Base-by-base conservation (phyloP, 2,113 vertebrate species). In the Fulmarus glacialis region DNA sequence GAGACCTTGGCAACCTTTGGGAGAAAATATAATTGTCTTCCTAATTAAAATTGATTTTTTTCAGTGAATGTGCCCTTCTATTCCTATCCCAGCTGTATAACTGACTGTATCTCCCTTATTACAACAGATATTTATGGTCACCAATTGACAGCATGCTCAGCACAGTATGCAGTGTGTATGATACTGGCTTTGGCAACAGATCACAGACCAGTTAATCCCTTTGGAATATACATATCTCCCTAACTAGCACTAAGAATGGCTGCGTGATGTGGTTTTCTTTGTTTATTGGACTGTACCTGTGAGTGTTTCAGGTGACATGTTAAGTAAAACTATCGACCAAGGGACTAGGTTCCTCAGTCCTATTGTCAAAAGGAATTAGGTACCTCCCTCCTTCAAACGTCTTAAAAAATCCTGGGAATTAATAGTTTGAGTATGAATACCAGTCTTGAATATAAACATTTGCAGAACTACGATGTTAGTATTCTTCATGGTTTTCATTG, bases 11-110 rank as follows among this genome's bases (percentile, higher is more conserved):
- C 86, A 96, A 98, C 91, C 93, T 96, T 96, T 97, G 95, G 92
- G 93, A 93, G 90, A 93, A 96, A 97, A 96, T 93, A 98, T 98
- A 98, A 97, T 98, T 97, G 96, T 97, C 96, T 97, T 97, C 94
- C 97, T 98, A 98, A 98, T 97, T 98, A 98, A 97, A 97, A 97
- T 98, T 97, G 97, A 98, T 97, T 98, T 98, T 97, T 96, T 87
- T 72, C 93, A 47, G 94, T 80, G 93, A 97, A 89, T 95, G 96
- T 97, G 91, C 97, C 96, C 89, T 97, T 97, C 97, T 88, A 9
- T 84, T 91, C 81, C 91, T 93, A 91, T 94, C 91, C 93, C 79
- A 84, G 91, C 74, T 92, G 70, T 91, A 90, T 73, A 97, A 93
- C 70, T 95, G 93, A 89, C 89, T 92, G 75, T 96, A 86, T 71